Conservation (phyloP, 1,140 invertebrate species). For the Drosophila repleta region DNA sequence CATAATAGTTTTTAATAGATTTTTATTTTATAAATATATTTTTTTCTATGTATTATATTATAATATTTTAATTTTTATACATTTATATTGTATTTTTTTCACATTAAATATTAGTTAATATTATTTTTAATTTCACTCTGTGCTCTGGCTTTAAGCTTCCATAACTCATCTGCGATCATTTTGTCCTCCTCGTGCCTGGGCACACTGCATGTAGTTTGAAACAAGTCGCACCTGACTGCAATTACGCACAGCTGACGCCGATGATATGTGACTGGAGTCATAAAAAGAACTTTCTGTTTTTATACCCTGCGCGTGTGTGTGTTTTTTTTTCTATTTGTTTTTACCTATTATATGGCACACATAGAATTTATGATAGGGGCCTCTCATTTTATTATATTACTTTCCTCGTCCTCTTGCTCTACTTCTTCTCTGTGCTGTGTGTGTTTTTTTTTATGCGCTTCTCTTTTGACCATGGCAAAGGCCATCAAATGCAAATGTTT, state of each 20-base stretch:
- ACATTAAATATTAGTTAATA: too few relatives aligned
- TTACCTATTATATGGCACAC: conserved; percentile 6
- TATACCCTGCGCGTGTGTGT: neutral
- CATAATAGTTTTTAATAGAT: too few relatives aligned
- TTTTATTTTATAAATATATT: too few relatives aligned
- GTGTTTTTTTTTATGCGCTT: neutral
- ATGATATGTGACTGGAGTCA: conserved; percentile 30
- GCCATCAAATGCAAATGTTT: conserved; percentile 42
- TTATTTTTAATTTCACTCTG: too few relatives aligned
- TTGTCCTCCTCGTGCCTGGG: neutral
- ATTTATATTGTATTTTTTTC: too few relatives aligned
- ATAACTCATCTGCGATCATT: too few relatives aligned
- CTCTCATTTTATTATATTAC: conserved; percentile 24
- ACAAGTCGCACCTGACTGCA: conserved; percentile 7
- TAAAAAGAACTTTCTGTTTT: conserved; percentile 5
- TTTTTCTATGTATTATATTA: too few relatives aligned
- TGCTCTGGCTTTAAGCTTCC: too few relatives aligned
- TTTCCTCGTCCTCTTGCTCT: neutral
- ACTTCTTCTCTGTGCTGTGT: neutral
- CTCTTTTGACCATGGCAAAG: neutral
- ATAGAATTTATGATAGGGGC: conserved; percentile 27
- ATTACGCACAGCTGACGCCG: conserved; percentile 28
- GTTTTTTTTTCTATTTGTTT: neutral
- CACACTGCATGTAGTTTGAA: neutral
- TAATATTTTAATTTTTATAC: too few relatives aligned